Conservation (phyloP, 2,797 vertebrate genomes). For the Syngnathus rostellatus region DNA sequence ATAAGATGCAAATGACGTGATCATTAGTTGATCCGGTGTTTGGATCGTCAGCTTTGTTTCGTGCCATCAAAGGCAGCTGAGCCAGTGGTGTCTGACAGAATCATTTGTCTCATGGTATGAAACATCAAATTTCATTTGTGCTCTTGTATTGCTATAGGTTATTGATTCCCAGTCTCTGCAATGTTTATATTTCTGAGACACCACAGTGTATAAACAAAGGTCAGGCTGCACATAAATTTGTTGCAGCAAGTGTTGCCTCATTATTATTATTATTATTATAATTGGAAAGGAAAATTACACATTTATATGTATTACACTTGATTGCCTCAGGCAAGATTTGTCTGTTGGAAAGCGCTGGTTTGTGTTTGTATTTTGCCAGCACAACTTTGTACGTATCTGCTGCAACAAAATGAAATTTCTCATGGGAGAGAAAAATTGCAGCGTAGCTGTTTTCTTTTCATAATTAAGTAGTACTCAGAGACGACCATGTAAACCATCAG, state of each 20-base stretch:
- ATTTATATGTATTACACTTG: neutral
- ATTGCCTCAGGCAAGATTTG: neutral
- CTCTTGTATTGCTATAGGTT: constrained; percentile 16
- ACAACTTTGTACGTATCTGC: neutral
- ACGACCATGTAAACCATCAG: neutral
- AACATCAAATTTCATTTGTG: constrained; percentile 44
- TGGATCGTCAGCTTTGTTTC: constrained; percentile 43
- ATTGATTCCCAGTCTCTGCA: constrained; percentile 23
- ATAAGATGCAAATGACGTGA: constrained; percentile 10
- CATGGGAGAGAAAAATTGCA: neutral
- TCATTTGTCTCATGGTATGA: constrained; percentile 37
- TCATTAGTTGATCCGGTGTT: constrained; percentile 37
- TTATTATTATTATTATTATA: constrained; percentile 20
- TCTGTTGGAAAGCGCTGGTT: neutral
- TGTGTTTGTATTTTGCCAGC: neutral
- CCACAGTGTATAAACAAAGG: constrained; percentile 23
- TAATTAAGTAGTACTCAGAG: neutral
- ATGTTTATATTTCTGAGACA: constrained; percentile 34
- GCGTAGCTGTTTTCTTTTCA: neutral
- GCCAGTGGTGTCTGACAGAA: constrained; percentile 28
- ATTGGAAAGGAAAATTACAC: neutral
- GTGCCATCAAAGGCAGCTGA: constrained; percentile 38
- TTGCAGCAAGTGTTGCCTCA: constrained; percentile 25
- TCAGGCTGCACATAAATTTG: constrained; percentile 10
- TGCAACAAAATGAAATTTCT: constrained; percentile 5